These are phyloP conservation scores for Vanacampus margaritifer DNA, from an alignment of 2,113 vertebrate genomes.

Conservation along the genomic window DNA sequence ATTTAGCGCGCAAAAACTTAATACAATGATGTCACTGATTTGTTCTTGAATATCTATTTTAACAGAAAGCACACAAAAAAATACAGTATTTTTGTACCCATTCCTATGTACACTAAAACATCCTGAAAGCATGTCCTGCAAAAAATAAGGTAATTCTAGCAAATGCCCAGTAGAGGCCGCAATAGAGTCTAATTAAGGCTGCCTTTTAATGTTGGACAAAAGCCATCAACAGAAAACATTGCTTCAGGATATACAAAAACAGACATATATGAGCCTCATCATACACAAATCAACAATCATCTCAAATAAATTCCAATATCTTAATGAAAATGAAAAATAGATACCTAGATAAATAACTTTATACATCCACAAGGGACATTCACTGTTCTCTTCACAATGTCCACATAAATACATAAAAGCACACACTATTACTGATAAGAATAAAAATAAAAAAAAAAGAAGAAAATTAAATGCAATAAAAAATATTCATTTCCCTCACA, in stretches of 20 bases:
- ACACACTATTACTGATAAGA: too few relatives aligned
- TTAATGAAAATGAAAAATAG: too few relatives aligned
- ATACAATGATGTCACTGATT: not conserved
- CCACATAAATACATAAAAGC: too few relatives aligned
- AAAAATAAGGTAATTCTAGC: not conserved
- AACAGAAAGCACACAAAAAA: not conserved
- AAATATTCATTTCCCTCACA: too few relatives aligned
- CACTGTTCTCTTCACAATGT: too few relatives aligned
- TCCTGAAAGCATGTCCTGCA: not conserved
- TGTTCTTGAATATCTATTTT: not conserved
- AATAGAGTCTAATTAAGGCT: conserved; percentile 51
- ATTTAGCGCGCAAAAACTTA: conserved; percentile 25
- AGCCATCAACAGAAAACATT: conserved; percentile 15
- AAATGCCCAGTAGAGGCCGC: conserved; percentile 73
- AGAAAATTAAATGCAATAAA: too few relatives aligned
- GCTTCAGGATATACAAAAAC: not conserved
- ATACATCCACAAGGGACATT: too few relatives aligned
- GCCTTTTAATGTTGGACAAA: conserved; percentile 41
- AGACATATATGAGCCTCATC: not conserved
- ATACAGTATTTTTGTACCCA: not conserved
- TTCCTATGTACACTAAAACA: not conserved
- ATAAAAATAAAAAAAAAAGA: too few relatives aligned
- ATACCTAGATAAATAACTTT: too few relatives aligned
- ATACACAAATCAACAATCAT: not conserved
- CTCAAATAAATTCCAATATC: not conserved